Percentiles rank a stretch among this genome's conserved stretches.
phyloP scores from a whole-genome alignment of 2,797 vertebrate genomes.

The Melanotaenia nigrans region DNA sequence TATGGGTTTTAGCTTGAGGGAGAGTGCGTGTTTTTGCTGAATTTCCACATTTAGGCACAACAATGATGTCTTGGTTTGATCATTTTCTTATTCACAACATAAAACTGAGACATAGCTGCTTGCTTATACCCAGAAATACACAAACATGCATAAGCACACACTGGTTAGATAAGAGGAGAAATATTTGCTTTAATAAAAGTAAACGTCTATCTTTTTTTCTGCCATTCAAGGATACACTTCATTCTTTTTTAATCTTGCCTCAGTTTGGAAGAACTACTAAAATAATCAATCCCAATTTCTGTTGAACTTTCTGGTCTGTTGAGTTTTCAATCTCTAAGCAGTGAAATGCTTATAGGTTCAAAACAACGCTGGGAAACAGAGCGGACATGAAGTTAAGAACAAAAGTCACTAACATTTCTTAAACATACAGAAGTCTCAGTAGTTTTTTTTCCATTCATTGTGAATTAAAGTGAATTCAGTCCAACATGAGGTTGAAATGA shows the following conservation, averaged over 20 bases:
- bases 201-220: not conserved
- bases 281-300: not conserved
- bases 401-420: not conserved
- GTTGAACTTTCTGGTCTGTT: not conserved
- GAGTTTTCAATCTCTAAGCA: not conserved
- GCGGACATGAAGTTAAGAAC: too few relatives aligned
- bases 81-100: conserved; percentile 15
- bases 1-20: conserved; percentile 6
- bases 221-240: not conserved
- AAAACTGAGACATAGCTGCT: not conserved
- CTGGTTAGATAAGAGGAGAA: not conserved
- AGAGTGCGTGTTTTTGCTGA: conserved; percentile 26
- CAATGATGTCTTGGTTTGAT: conserved; percentile 7
- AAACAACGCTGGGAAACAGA: not conserved
- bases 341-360: not conserved
- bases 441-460: too few relatives aligned
- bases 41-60: conserved; percentile 33
- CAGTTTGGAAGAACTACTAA: not conserved
- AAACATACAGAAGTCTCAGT: too few relatives aligned
- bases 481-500: too few relatives aligned
- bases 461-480: too few relatives aligned
- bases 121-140: conserved; percentile 9
- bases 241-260: not conserved
- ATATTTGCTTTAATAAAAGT: not conserved
- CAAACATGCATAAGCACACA: not conserved